These are phyloP conservation scores for Manis javanica DNA, from an alignment of 2,797 vertebrate genomes.

Conservation along the genomic window DNA sequence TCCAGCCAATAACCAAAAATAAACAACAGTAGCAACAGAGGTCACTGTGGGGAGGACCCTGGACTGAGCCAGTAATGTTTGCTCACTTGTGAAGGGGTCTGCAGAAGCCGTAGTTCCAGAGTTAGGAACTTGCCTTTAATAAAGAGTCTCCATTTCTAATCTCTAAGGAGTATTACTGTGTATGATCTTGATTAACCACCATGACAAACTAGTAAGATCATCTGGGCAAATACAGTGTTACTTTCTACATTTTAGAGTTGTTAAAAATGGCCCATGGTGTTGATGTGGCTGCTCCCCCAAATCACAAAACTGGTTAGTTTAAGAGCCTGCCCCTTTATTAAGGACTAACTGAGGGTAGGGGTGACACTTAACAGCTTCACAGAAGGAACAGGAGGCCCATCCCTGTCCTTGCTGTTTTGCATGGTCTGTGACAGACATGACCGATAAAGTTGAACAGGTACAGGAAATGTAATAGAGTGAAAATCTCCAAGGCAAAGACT, in stretches of 20 bases:
- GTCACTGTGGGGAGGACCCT: not conserved
- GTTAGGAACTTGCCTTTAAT: not conserved
- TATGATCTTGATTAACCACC: not conserved
- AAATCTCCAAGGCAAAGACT: not conserved
- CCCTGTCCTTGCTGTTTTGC: not conserved
- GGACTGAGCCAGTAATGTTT: not conserved
- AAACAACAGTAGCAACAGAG: no score
- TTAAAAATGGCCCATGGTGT: not conserved
- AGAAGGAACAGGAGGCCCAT: not conserved
- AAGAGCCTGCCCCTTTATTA: not conserved
- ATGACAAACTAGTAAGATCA: not conserved
- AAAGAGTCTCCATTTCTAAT: not conserved
- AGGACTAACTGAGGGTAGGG: not conserved
- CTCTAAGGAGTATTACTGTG: not conserved
- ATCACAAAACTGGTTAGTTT: not conserved
- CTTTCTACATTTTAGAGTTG: not conserved
- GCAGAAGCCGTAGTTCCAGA: not conserved
- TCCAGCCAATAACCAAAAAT: not conserved
- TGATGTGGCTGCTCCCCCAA: not conserved
- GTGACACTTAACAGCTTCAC: not conserved
- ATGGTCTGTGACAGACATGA: not conserved
- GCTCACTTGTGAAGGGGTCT: accelerated
- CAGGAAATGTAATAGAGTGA: not conserved
- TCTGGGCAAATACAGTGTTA: not conserved
- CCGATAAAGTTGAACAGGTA: not conserved